A percentile compares a stretch with the other conserved stretches of the same genome.
Evolutionary conservation across 2,888 invertebrate species (phyloP).

Genomic region (Amphimallon solstitiale): DNA sequence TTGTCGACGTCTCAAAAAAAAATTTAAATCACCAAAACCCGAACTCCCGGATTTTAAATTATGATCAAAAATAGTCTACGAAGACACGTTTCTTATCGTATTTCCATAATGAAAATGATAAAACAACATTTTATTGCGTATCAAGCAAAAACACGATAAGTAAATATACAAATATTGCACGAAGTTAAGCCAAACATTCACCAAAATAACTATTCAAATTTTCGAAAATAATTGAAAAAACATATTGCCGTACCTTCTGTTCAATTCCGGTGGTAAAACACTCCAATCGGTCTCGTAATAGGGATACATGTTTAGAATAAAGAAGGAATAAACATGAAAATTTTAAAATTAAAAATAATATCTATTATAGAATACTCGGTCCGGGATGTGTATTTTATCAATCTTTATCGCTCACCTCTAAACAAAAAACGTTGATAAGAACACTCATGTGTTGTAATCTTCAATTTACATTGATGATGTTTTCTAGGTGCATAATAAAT

Average conservation of each 20-base stretch:
- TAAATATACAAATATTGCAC: not conserved
- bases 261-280: slow-evolving; percentile 84
- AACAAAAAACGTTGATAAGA: slow-evolving; percentile 31
- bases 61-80: not conserved
- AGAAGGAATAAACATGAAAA: not conserved
- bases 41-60: too few species aligned
- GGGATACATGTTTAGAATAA: slow-evolving; percentile 64
- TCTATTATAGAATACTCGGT: slow-evolving; percentile 14
- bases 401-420: slow-evolving; percentile 25
- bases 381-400: slow-evolving; percentile 28
- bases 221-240: slow-evolving; percentile 53
- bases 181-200: slow-evolving; percentile 3
- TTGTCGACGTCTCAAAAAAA: slow-evolving; percentile 39
- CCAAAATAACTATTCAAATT: slow-evolving; percentile 13
- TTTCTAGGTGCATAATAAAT: not conserved
- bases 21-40: not conserved
- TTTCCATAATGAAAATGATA: not conserved
- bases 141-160: not conserved
- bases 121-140: not conserved
- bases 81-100: not conserved
- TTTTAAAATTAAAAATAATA: slow-evolving; percentile 1
- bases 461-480: slow-evolving; percentile 5
- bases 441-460: slow-evolving; percentile 19
- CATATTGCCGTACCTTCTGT: slow-evolving; percentile 73
- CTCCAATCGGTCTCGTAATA: slow-evolving; percentile 86